Base-by-base conservation (phyloP, 2,888 invertebrate genomes). In the Anoncus sp. region DNA sequence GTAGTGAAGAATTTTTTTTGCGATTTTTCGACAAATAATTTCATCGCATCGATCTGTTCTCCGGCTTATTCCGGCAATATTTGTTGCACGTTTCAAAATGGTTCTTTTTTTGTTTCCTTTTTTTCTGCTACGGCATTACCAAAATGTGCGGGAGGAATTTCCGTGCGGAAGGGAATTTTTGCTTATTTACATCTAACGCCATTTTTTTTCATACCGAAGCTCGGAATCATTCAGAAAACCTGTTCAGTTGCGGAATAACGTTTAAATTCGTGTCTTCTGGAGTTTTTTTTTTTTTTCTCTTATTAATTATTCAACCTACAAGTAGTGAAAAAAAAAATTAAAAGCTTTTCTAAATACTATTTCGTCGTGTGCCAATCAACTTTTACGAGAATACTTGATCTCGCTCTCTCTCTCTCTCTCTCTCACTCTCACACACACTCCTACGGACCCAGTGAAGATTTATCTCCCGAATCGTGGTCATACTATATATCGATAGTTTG, bases 361-460 rank as follows among this genome's bases (percentile, higher is more conserved):
- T 70, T 51, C 35, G 45, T n/a, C 18, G 40, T 47, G 18, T 3
- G 57, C 38, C 63, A 63, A 49, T 63, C 69, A 75, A 69, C 5
- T 75, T 75, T 70, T 49, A 62, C 57, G 69, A 70, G 75, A n/a
- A 12, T 47, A n/a, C n/a, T n/a, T n/a, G n/a, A n/a, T n/a, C 62
- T 18, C 53, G 40, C 57, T 38, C 38, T 38, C 14, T 53, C 51
- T 51, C 38, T 31, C 31, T 31, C 31, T 31, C 38, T 38, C 38
- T 38, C 38, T 9, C 14, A 14, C n/a, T 1, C 31, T 27, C 59
- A 27, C 43, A 14, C 38, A 31, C 51, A n/a, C n/a, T n/a, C n/a
- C n/a, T n/a, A n/a, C n/a, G 40, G 38, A 14, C 60, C 43, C 27
- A 22, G 51, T 51, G 43, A 60, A 60, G 14, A 53, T 59, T 60